Conservation (phyloP, 2,797 vertebrate genomes). For the Tauraco hartlaubi region DNA sequence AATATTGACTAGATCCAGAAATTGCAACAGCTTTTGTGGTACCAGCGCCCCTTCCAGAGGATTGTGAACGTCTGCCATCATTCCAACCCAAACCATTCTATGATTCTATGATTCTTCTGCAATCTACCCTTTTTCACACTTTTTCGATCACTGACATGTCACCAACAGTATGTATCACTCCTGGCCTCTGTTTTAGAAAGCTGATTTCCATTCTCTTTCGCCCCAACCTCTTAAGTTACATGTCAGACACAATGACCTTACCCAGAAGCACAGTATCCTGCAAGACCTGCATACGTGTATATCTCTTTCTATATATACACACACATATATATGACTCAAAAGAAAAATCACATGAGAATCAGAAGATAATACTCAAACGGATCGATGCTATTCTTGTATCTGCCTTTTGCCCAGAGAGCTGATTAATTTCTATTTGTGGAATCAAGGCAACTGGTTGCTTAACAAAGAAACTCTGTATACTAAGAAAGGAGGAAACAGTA, state of each 20-base stretch:
- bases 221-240: neutral
- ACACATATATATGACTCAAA: neutral
- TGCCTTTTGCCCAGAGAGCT: neutral
- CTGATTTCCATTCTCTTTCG: neutral
- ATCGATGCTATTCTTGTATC: neutral
- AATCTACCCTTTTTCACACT: neutral
- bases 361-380: neutral
- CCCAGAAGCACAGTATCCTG: neutral
- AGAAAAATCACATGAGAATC: neutral
- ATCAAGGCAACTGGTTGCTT: neutral
- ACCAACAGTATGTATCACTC: neutral
- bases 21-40: neutral
- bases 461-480: neutral
- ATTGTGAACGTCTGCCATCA: neutral
- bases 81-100: too few relatives aligned
- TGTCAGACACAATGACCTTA: neutral
- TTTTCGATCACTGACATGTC: neutral
- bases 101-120: neutral
- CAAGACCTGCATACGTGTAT: fast-evolving
- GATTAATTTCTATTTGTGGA: constrained; percentile 1
- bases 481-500: neutral
- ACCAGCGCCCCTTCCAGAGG: neutral
- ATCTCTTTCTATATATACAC: fast-evolving
- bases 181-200: neutral
- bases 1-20: neutral